phyloP scores from a whole-genome alignment of 2,888 invertebrate genomes.

The Sinhomidia bicolor region DNA sequence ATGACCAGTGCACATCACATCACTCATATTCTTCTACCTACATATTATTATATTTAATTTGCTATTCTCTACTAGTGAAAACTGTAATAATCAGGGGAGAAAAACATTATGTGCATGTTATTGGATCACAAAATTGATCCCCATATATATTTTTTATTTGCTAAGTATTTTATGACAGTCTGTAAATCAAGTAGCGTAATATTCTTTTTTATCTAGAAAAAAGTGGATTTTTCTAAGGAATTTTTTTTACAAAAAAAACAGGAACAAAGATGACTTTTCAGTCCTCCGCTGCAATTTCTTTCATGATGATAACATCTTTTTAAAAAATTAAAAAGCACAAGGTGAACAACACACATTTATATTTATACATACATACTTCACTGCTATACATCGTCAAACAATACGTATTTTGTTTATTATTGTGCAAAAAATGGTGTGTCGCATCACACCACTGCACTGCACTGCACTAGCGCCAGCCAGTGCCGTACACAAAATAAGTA shows the following conservation, averaged over 20 bases:
- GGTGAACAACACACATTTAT: neutral
- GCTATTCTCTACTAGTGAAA: slow-evolving; percentile 48
- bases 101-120: slow-evolving; percentile 63
- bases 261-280: neutral
- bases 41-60: too few species aligned
- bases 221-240: slow-evolving; percentile 37
- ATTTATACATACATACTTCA: neutral
- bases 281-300: slow-evolving; percentile 31
- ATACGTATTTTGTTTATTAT: slow-evolving; percentile 36
- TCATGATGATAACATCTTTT: slow-evolving; percentile 21
- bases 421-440: slow-evolving; percentile 35
- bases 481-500: slow-evolving; percentile 20
- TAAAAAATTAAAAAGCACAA: neutral
- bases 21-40: slow-evolving; percentile 8
- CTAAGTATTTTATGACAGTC: slow-evolving; percentile 52
- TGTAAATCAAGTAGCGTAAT: slow-evolving; percentile 63
- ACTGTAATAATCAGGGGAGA: slow-evolving; percentile 65
- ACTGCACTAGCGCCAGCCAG: too few species aligned
- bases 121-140: slow-evolving; percentile 61
- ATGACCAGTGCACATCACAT: slow-evolving; percentile 11
- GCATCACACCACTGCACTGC: slow-evolving; percentile 11
- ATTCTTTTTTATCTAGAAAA: neutral
- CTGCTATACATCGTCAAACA: neutral
- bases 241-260: slow-evolving; percentile 32
- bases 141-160: slow-evolving; percentile 51